These are phyloP conservation scores for Branchinecta lindahli DNA, from an alignment of 1,140 invertebrate genomes.

Conservation along the genomic window DNA sequence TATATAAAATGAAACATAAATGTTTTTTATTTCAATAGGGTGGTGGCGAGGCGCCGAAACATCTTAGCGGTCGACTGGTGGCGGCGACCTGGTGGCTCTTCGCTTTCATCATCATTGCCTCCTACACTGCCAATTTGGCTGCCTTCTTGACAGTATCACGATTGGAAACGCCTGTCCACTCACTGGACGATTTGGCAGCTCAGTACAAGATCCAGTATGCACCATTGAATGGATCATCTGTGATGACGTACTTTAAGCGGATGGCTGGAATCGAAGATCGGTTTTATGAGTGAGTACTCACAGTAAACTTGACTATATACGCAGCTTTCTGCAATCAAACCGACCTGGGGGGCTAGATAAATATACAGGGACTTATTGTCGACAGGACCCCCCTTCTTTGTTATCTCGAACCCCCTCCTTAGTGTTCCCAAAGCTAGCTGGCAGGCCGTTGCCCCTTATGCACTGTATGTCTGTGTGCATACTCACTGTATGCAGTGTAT, in stretches of 20 bases:
- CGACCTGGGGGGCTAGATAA: no score
- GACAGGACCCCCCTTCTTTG: no score
- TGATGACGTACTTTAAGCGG: slow-evolving; percentile 82
- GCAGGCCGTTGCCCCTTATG: no score
- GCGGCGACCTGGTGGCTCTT: slow-evolving; percentile 97
- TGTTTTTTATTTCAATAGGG: slow-evolving; percentile 43
- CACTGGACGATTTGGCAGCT: slow-evolving; percentile 76
- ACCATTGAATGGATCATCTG: slow-evolving; percentile 62
- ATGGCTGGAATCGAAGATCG: slow-evolving; percentile 88
- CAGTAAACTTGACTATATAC: no score
- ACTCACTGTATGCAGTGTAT: no score
- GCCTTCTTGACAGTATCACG: slow-evolving; percentile 85
- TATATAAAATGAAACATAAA: no score
- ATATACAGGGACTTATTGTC: no score
- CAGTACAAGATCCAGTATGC: slow-evolving; percentile 93
- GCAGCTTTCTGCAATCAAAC: no score
- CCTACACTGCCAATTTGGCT: slow-evolving; percentile 91
- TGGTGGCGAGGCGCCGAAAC: slow-evolving; percentile 89
- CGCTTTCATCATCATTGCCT: slow-evolving; percentile 95
- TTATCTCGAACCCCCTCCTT: no score
- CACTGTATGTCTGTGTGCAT: no score
- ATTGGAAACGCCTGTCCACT: slow-evolving; percentile 79
- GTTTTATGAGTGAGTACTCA: slow-evolving; percentile 71
- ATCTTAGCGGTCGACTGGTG: slow-evolving; percentile 74
- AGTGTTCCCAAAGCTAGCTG: no score